phyloP scores from a whole-genome alignment of 1,140 invertebrate species.

The Bombus affinis region DNA sequence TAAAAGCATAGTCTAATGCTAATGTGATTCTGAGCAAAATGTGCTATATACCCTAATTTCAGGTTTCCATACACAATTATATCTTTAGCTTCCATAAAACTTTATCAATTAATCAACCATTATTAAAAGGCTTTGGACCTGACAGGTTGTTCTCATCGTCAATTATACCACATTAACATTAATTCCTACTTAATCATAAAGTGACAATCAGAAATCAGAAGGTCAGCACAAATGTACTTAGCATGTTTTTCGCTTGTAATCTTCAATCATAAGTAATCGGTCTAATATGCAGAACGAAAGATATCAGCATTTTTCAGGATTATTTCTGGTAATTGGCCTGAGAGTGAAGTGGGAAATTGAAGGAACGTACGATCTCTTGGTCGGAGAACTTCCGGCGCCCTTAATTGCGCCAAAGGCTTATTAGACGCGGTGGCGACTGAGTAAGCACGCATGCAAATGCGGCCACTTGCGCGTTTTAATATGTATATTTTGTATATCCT shows the following conservation, averaged over 20 bases:
- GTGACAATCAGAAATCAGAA: no score
- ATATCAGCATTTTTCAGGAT: background rate
- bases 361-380: background rate
- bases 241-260: background rate
- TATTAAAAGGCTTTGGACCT: no score
- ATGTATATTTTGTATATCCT: slow-evolving; percentile 43
- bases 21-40: no score
- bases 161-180: no score
- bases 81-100: no score
- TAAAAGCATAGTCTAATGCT: no score
- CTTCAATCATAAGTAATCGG: background rate
- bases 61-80: no score
- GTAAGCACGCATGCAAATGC: slow-evolving; percentile 40
- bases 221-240: background rate
- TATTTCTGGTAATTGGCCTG: slow-evolving; percentile 13
- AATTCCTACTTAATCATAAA: no score
- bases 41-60: no score
- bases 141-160: no score
- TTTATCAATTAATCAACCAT: no score
- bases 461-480: slow-evolving; percentile 18
- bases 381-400: slow-evolving; percentile 30
- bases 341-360: background rate
- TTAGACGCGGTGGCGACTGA: slow-evolving; percentile 29
- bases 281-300: no score
- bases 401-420: slow-evolving; percentile 47